phyloP scores from a whole-genome alignment of 2,888 invertebrate species.

The Eudasyphora cyanicolor region DNA sequence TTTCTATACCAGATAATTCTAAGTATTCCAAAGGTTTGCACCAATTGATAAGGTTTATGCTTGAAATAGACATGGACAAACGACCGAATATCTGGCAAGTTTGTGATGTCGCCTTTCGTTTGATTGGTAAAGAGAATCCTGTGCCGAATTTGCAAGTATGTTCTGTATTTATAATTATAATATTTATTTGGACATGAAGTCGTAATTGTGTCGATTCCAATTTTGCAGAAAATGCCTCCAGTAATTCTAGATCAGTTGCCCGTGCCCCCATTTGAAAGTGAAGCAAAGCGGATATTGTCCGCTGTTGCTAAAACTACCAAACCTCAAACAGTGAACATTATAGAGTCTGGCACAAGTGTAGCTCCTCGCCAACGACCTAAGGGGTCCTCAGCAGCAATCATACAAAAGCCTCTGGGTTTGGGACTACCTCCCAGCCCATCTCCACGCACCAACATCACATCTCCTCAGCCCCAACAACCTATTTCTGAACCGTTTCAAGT shows the following conservation, averaged over 20 bases:
- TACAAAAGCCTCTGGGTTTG: slow-evolving; percentile 80
- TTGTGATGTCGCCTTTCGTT: slow-evolving; percentile 86
- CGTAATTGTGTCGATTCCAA: no score
- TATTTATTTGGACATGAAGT: no score
- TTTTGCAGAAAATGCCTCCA: slow-evolving; percentile 83
- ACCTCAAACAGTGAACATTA: slow-evolving; percentile 80
- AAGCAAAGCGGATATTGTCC: slow-evolving; percentile 81
- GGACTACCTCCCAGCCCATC: slow-evolving; percentile 82
- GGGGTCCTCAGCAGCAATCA: slow-evolving; percentile 80
- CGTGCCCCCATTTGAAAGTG: slow-evolving; percentile 86
- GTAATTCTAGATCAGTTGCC: slow-evolving; percentile 85
- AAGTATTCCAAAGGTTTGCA: slow-evolving; percentile 87
- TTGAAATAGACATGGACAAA: slow-evolving; percentile 90
- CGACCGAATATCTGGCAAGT: slow-evolving; percentile 94
- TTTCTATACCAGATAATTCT: slow-evolving; percentile 90
- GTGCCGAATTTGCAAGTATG: slow-evolving; percentile 90
- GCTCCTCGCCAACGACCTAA: slow-evolving; percentile 92
- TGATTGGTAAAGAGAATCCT: slow-evolving; percentile 87
- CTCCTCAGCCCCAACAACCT: slow-evolving; percentile 77
- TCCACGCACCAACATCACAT: slow-evolving; percentile 79
- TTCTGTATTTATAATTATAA: slow-evolving; percentile 57
- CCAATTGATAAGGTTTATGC: slow-evolving; percentile 89
- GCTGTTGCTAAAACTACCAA: slow-evolving; percentile 74
- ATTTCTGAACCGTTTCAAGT: slow-evolving; percentile 79
- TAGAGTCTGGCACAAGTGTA: slow-evolving; percentile 88